Base-by-base conservation (phyloP, 2,797 vertebrate genomes). In the Rhynchotus rufescens region DNA sequence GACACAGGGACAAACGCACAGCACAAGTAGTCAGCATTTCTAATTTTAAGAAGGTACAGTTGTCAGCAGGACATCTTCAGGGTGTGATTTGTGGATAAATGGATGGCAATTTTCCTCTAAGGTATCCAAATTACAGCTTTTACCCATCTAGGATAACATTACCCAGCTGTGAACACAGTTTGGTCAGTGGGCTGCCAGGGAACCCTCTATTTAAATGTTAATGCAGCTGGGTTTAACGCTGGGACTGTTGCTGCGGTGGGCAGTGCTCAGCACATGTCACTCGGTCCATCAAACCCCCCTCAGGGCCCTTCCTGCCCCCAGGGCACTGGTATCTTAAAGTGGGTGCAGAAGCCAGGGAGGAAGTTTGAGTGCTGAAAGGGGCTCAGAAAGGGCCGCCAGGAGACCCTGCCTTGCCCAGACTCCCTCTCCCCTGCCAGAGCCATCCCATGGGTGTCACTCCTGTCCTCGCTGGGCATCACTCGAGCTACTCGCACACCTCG, bases 101-200 rank as follows among this genome's bases (percentile, higher is more conserved):
- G 5, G 74, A 32, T 45, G 52, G 64, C 16, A 71, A 71, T 90
- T 90, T 83, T 86, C 79, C 79, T 45, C 74, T 0, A 2, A 89
- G 79, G 87, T 74, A 49, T 4, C 36, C 47, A 80, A 66, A 71
- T 92, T 40, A 89, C 6, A 44, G 78, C 28, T 80, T 65, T 89
- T 57, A 51, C 21, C 44, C 68, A 36, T 65, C 34, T 6, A 56
- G 74, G 52, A 20, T 65, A 77, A 28, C n/a, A 57, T n/a, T n/a
- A 61, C 8, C 38, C 69, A 71, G 91, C 52, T 64, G 74, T 47
- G 67, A 74, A 60, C 34, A 17, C 19, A n/a, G 61, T 0, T 42
- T 51, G 87, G 83, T 11, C 83, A 51, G 52, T 19, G 40, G 68
- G 79, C 87, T 86, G 79, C 79, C 45, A 51, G 10, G 52, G 54